Conservation (phyloP, 1,140 invertebrate species). For the Wiebesia pumilae region DNA sequence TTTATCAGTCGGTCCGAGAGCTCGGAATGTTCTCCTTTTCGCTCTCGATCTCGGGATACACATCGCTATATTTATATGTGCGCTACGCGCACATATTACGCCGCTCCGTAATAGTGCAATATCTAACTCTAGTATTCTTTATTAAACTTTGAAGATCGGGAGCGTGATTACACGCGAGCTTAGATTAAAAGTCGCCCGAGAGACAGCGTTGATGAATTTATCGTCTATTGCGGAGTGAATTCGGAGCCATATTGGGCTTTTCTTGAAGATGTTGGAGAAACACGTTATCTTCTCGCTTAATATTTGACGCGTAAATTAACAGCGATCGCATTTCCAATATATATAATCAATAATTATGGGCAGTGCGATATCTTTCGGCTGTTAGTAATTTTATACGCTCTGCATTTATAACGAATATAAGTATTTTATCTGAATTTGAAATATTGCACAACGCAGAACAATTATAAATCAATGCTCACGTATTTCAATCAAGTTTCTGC, state of each 20-base stretch:
- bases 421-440: neutral
- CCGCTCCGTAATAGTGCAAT: constrained; percentile 8
- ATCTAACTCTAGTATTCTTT: constrained; percentile 28
- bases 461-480: neutral
- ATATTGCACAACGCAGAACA: no score
- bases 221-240: constrained; percentile 8
- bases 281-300: no score
- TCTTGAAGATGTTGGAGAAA: neutral
- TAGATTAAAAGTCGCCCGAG: constrained; percentile 25
- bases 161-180: neutral
- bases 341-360: no score
- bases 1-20: constrained; percentile 35
- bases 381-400: neutral
- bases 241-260: neutral
- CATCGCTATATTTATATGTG: neutral
- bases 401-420: no score
- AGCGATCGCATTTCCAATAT: no score
- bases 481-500: neutral
- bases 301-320: no score
- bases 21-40: neutral
- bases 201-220: constrained; percentile 25
- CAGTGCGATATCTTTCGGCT: neutral
- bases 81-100: constrained; percentile 10
- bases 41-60: neutral
- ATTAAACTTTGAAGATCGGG: constrained; percentile 37